phyloP scores from a whole-genome alignment of 1,140 invertebrate species.

The Matsumurasca onukii region DNA sequence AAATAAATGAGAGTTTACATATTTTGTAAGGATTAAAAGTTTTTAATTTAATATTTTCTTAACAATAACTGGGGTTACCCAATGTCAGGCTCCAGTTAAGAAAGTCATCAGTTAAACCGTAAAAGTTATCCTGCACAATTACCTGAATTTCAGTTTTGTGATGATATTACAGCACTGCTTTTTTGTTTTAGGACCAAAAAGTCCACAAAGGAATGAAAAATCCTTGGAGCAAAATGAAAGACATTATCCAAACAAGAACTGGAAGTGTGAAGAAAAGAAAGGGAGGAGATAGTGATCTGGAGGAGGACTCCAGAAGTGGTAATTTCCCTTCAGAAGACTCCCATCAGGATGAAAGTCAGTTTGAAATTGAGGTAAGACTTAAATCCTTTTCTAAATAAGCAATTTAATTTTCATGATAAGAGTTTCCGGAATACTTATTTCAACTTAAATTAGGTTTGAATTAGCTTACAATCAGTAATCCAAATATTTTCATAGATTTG shows the following conservation, averaged over 20 bases:
- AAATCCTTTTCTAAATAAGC: too few relatives aligned
- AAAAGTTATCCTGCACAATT: neutral
- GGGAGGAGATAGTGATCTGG: constrained; percentile 32
- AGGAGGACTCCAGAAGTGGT: constrained; percentile 26
- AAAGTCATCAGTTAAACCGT: neutral
- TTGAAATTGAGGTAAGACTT: constrained; percentile 13
- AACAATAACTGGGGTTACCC: too few relatives aligned
- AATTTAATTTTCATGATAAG: too few relatives aligned
- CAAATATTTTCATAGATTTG: too few relatives aligned
- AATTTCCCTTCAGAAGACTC: neutral
- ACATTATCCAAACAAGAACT: constrained; percentile 66
- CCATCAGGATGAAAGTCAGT: neutral
- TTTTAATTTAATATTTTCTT: too few relatives aligned
- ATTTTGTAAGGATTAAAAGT: too few relatives aligned
- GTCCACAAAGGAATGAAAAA: constrained; percentile 56
- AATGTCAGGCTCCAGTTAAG: too few relatives aligned
- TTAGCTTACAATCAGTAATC: too few relatives aligned
- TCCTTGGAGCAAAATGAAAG: constrained; percentile 68
- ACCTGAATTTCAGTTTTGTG: neutral
- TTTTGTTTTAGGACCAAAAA: constrained; percentile 15
- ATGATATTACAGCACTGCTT: neutral
- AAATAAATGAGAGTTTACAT: too few relatives aligned
- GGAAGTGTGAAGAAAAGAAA: constrained; percentile 63
- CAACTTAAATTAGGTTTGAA: too few relatives aligned
- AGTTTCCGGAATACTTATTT: too few relatives aligned